A percentile compares a stretch with the other conserved stretches of the same genome.
These are phyloP conservation scores for Noctilio leporinus DNA, from an alignment of 2,113 vertebrate species.

Conservation along the genomic window DNA sequence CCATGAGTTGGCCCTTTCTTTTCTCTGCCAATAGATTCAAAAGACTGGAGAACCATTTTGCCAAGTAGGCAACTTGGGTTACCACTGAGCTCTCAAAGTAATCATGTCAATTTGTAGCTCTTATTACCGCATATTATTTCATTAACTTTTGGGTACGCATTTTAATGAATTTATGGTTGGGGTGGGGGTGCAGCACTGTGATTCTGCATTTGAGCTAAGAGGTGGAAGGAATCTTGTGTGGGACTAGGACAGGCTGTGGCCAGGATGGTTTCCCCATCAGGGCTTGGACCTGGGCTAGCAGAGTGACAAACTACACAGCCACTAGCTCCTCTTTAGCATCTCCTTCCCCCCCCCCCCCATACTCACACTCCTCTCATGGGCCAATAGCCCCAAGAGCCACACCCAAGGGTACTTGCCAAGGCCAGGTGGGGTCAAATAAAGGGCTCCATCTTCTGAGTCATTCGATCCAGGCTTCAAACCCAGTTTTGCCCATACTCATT, in stretches of 20 bases:
- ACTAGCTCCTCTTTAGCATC: background rate
- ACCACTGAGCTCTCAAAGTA: slow-evolving; percentile 73
- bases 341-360: background rate
- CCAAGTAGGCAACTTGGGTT: slow-evolving; percentile 76
- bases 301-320: background rate
- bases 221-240: slow-evolving; percentile 71
- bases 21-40: slow-evolving; percentile 73
- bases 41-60: slow-evolving; percentile 76
- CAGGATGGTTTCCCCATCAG: background rate
- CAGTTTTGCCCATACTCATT: background rate
- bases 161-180: slow-evolving; percentile 78
- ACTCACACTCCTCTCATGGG: background rate
- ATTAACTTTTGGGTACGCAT: slow-evolving; percentile 76
- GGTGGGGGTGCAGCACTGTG: slow-evolving; percentile 68
- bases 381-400: background rate
- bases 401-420: too few relatives aligned
- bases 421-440: background rate
- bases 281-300: background rate
- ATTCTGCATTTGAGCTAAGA: slow-evolving; percentile 76
- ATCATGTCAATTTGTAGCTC: slow-evolving; percentile 75
- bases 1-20: slow-evolving; percentile 61
- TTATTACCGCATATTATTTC: slow-evolving; percentile 76
- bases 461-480: background rate
- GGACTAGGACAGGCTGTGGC: slow-evolving; percentile 60
- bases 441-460: background rate